A percentile compares a stretch with the other conserved stretches of the same genome.
phyloP scores from a whole-genome alignment of 2,797 vertebrate species.

The Pogonophryne albipinna region DNA sequence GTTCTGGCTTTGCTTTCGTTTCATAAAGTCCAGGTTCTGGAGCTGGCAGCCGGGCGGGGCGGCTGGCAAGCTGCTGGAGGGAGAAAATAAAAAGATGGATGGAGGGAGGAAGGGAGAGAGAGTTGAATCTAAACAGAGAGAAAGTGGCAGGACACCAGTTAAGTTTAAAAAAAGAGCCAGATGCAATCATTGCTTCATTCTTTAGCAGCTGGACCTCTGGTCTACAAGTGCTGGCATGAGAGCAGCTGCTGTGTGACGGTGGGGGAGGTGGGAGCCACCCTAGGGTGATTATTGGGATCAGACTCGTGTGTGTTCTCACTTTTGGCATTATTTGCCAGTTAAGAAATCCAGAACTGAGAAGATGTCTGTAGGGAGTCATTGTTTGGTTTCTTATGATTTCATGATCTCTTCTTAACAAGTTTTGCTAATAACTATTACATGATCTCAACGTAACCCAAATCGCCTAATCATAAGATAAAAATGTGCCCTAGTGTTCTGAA shows the following conservation, averaged over 20 bases:
- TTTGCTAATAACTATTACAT: conserved; percentile 13
- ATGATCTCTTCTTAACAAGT: background rate
- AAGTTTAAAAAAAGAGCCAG: conserved; percentile 23
- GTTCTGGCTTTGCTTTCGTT: conserved; percentile 48
- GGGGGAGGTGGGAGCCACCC: background rate
- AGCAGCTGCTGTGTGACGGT: conserved; percentile 31
- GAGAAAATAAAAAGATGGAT: background rate
- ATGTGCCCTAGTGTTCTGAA: background rate
- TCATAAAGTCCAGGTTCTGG: conserved; percentile 47
- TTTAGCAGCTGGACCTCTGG: conserved; percentile 22
- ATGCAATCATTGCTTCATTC: conserved; percentile 22
- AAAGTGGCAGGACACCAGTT: conserved; percentile 5
- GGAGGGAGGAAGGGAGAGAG: background rate
- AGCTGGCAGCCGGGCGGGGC: conserved; percentile 42
- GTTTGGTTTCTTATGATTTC: conserved; percentile 27
- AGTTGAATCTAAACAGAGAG: conserved; percentile 19
- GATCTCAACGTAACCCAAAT: conserved; percentile 9
- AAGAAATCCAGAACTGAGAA: conserved; percentile 10
- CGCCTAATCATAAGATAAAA: conserved; percentile 26
- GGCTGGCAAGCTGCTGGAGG: conserved; percentile 29
- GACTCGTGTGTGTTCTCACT: background rate
- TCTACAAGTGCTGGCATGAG: background rate
- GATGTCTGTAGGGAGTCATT: background rate
- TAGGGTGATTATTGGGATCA: conserved; percentile 6
- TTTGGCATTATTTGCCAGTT: background rate